Evolutionary conservation across 92 coral and sea anemone genomes (phyloP).

Genomic region (Palythoa grandiflora): DNA sequence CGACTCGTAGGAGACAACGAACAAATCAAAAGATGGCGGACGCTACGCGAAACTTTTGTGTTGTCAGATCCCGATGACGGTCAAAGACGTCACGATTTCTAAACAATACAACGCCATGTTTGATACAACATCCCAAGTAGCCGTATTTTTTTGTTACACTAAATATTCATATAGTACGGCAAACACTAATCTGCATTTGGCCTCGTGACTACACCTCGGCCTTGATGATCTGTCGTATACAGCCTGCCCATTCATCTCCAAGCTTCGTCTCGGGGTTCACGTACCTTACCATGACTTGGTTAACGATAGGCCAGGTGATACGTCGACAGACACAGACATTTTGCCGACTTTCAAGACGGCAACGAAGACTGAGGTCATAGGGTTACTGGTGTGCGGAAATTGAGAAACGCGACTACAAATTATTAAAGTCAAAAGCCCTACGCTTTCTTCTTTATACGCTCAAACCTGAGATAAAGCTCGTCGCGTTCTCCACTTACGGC

Average conservation of each 20-base stretch:
- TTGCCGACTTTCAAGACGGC: conserved; percentile 3
- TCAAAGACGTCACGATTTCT: conserved; percentile 31
- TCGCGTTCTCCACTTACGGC: too few relatives aligned
- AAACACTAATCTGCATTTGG: conserved; percentile 35
- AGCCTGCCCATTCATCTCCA: neutral
- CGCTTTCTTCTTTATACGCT: too few relatives aligned
- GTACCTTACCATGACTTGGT: neutral
- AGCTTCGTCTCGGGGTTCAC: neutral
- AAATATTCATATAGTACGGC: conserved; percentile 20
- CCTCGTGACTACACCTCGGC: neutral
- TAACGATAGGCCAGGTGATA: neutral
- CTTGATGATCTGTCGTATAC: too few relatives aligned
- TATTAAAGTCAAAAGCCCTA: too few relatives aligned
- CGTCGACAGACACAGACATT: neutral
- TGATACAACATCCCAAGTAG: conserved; percentile 9
- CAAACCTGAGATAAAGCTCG: too few relatives aligned
- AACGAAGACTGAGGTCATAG: conserved; percentile 23
- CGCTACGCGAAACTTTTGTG: neutral
- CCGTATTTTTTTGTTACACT: conserved; percentile 17
- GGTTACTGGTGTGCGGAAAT: neutral
- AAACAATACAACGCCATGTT: conserved; percentile 37
- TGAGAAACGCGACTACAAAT: too few relatives aligned
- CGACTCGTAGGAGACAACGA: conserved; percentile 3
- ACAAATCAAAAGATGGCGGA: conserved; percentile 35
- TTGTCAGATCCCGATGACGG: neutral